Conservation (phyloP, 2,113 vertebrate species). For the Rhinichthys klamathensis region DNA sequence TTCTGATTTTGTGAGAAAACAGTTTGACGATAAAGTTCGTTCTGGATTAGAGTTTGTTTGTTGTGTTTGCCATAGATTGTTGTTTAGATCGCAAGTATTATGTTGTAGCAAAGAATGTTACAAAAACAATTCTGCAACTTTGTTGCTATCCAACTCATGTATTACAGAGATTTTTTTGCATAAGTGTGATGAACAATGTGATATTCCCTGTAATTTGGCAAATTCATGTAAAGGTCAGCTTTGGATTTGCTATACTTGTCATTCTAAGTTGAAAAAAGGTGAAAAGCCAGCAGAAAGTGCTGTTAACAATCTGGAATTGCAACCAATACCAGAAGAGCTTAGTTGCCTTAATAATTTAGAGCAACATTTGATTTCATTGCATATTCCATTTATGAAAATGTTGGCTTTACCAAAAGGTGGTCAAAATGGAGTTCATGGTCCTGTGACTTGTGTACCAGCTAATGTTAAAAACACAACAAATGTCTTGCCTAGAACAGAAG, state of each 20-base stretch:
- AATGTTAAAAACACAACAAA: neutral
- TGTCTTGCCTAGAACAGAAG: neutral
- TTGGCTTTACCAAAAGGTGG: slow-evolving; percentile 32
- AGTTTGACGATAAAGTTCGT: slow-evolving; percentile 14
- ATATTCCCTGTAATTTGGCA: neutral
- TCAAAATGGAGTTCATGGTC: slow-evolving; percentile 44
- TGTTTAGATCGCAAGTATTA: neutral
- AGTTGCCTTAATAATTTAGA: too few species aligned
- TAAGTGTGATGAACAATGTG: neutral
- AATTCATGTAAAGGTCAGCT: too few species aligned
- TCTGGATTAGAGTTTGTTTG: neutral
- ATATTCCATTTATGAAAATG: slow-evolving; percentile 33
- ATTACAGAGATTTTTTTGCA: slow-evolving; percentile 36
- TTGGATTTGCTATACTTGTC: slow-evolving; percentile 33
- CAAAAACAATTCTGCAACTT: neutral
- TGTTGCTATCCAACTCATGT: neutral
- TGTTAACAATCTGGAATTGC: slow-evolving; percentile 13
- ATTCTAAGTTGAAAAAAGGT: slow-evolving; percentile 28
- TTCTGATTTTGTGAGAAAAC: slow-evolving; percentile 1
- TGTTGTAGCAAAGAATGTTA: neutral
- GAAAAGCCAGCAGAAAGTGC: slow-evolving; percentile 26
- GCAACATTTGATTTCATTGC: too few species aligned
- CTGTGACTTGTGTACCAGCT: neutral
- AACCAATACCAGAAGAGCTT: too few species aligned
- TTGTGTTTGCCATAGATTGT: neutral